Evolutionary conservation across 2,113 vertebrate genomes (phyloP), one percentile per base, ranked within the genome.

Genomic region (Ariopsis seemanni): DNA sequence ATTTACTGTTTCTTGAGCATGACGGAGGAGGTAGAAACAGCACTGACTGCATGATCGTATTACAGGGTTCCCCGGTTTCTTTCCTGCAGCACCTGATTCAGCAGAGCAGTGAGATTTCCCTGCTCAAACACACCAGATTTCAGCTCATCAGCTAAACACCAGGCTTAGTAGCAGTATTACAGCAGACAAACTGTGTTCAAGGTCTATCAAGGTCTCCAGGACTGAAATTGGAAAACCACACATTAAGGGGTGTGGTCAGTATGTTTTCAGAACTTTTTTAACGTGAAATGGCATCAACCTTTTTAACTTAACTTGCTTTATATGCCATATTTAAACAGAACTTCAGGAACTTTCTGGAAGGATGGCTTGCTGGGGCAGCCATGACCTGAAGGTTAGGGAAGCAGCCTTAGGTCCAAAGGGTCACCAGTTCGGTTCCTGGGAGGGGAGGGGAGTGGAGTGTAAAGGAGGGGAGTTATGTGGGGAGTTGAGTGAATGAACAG

Each of bases 11-110:
- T 58, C 55, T 60, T 20, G 4, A 81, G 78, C 53, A 58, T 9
- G 55, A 20, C 4, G 53, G 58, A 80, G n/a, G 78, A 34, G 78
- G 55, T 22, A 12, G n/a, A 80, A 57, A 18, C 53, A 30, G 77
- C n/a, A 18, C 20, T 2, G 42, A n/a, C 2, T 15, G 50, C 22
- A n/a, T 14, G 52, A 27, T 30, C 11, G 30, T 17, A 55, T 81
- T 81, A 30, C 78, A 60, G 78, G 55, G 27, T 30, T 81, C 78
- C 27, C 78, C 27, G 2, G 4, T 34, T 55, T 58, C 78, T 58
- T 15, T 81, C 78, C 78, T 58, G 55, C 78, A 60, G 78, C 78
- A 2, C 55, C 55, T 60, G 78, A 80, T 58, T 81, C 78, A 60
- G 27, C 55, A 20, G 2, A 0, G 8, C 20, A 4, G 10, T 5